phyloP scores from a whole-genome alignment of 1,140 invertebrate species.

The Vollenhovia emeryi region DNA sequence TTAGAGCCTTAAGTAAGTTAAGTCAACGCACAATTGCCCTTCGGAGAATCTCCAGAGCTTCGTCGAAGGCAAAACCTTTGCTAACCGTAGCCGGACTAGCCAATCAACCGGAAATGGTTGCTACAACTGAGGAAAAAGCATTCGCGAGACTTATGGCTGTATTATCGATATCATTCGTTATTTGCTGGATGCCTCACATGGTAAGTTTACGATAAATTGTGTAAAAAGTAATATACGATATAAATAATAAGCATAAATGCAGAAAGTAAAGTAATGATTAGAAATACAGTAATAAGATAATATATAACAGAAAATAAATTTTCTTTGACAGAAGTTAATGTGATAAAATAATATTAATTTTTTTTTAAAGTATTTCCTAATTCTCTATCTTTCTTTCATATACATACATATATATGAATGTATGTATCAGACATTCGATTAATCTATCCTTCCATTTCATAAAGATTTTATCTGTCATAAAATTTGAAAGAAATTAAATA shows the following conservation, averaged over 20 bases:
- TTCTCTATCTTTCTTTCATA: not conserved
- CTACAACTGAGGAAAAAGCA: slow-evolving; percentile 92
- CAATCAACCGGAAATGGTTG: slow-evolving; percentile 79
- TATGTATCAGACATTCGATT: not conserved
- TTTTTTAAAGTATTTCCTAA: not conserved
- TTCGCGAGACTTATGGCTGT: slow-evolving; percentile 94
- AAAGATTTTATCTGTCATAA: not conserved
- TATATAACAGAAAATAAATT: not conserved
- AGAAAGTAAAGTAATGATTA: not conserved
- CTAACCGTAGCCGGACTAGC: slow-evolving; percentile 77
- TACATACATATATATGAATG: not conserved
- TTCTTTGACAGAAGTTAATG: not conserved
- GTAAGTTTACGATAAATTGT: slow-evolving; percentile 84
- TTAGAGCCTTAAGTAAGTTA: slow-evolving; percentile 90
- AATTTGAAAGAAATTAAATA: not conserved
- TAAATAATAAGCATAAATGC: not conserved
- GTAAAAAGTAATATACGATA: not conserved
- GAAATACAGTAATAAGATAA: not conserved
- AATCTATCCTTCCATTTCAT: not conserved
- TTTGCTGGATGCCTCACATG: slow-evolving; percentile 95
- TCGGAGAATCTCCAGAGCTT: slow-evolving; percentile 80
- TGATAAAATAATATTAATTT: not conserved
- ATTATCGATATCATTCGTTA: slow-evolving; percentile 92
- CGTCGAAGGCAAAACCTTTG: slow-evolving; percentile 79
- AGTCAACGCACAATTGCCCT: slow-evolving; percentile 83